Evolutionary conservation across 64 coral and sea anemone genomes (phyloP), one percentile per base, ranked within the genome.

Genomic region (Dendronephthya gigantea): DNA sequence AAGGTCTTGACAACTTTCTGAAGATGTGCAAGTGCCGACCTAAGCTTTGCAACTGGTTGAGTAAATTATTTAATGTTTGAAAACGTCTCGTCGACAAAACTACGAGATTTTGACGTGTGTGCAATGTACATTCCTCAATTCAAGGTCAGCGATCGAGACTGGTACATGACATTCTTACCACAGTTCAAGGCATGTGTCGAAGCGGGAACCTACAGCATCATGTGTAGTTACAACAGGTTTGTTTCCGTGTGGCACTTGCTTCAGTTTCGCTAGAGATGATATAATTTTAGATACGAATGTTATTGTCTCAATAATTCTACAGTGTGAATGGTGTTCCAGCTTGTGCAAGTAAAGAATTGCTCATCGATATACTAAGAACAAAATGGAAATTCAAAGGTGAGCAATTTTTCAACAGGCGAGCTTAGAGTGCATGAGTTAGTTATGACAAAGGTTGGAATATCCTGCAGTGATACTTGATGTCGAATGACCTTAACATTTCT

Each of bases 351-450:
- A 89, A 89, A 81, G 83, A 89, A 82, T 36, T 89, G 82, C 81
- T 89, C 15, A 89, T 81, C 0, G 87, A 89, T 83, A 89, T 89
- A 62, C 81, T 89, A 38, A 89, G 87, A 62, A 89, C 82, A 7
- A 82, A 89, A 65, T 89, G 87, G 87, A 82, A 82, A 30, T 89
- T 89, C 39, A 83, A 89, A 89, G 87, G 87, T 89, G 41, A 11
- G 41, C 4, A 4, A 45, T 45, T 6, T 45, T n/a, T n/a, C n/a
- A n/a, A n/a, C n/a, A n/a, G n/a, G n/a, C n/a, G n/a, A n/a, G n/a
- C n/a, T n/a, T n/a, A n/a, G n/a, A n/a, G n/a, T 45, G 41, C 41
- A 45, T 45, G 41, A 45, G 41, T 45, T 45, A 11, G 4, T 4
- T 45, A 4, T 6, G 41, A 45, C 41, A 45, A 45, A 45, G 41